Evolutionary conservation across 2,888 invertebrate species (phyloP).

Genomic region (Chironomus tentans): DNA sequence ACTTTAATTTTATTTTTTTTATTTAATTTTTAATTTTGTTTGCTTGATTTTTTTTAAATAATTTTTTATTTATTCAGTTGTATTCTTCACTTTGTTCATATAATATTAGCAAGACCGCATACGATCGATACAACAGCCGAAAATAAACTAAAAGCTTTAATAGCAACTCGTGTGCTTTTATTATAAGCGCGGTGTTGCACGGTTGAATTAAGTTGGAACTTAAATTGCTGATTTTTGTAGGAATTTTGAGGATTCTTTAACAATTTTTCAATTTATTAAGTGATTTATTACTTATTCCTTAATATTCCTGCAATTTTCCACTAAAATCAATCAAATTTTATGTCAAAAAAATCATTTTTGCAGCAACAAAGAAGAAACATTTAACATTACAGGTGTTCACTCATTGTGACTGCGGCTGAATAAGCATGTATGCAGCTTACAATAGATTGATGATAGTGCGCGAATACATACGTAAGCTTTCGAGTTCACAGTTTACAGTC

Average conservation of each 20-base stretch:
- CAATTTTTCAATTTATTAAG: background rate
- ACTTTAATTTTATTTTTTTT: too few species aligned
- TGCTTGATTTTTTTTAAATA: background rate
- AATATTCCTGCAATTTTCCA: background rate
- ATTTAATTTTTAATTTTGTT: too few species aligned
- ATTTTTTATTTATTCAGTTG: background rate
- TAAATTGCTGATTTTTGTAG: constrained; percentile 31
- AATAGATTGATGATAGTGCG: too few species aligned
- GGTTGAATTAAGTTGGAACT: constrained; percentile 23
- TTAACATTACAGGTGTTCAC: too few species aligned
- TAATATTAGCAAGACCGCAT: background rate
- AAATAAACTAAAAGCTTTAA: background rate
- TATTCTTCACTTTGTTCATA: background rate
- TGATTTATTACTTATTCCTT: background rate
- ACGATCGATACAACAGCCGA: background rate
- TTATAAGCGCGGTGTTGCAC: background rate
- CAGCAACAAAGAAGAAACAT: too few species aligned
- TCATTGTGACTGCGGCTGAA: too few species aligned
- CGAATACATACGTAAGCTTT: too few species aligned
- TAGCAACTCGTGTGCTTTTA: background rate
- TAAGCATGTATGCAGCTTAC: too few species aligned
- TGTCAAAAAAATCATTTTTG: background rate
- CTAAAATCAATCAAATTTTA: background rate
- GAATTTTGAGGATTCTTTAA: background rate
- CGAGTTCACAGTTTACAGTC: too few species aligned